These are phyloP conservation scores for Netelia melanura DNA, from an alignment of 2,888 invertebrate species.

Conservation along the genomic window DNA sequence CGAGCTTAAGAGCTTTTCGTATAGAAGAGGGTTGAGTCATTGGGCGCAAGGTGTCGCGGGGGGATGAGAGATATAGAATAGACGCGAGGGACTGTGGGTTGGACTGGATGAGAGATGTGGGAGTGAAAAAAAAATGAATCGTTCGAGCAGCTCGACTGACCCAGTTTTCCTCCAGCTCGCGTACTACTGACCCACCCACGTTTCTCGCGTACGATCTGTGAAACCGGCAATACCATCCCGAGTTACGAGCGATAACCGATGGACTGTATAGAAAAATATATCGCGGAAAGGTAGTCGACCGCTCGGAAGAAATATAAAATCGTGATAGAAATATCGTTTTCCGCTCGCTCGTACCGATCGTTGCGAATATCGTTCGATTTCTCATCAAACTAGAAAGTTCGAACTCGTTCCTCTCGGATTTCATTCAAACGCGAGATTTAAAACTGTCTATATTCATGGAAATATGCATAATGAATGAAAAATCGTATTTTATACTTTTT, in stretches of 20 bases:
- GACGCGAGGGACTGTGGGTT: constrained; percentile 27
- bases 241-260: constrained; percentile 20
- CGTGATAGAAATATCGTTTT: background rate
- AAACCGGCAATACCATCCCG: constrained; percentile 17
- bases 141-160: constrained; percentile 61
- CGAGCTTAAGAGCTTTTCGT: constrained; percentile 11
- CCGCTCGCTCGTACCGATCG: no score
- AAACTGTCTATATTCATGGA: no score
- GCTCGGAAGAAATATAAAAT: no score
- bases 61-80: constrained; percentile 15
- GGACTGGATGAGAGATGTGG: constrained; percentile 23
- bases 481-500: no score
- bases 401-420: no score
- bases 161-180: constrained; percentile 54
- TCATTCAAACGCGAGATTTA: no score
- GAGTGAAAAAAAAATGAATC: constrained; percentile 51
- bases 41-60: constrained; percentile 38
- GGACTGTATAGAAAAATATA: no score
- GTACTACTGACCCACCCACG: background rate
- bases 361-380: no score
- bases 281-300: no score
- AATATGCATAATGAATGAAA: no score
- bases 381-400: no score
- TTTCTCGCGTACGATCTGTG: constrained; percentile 11
- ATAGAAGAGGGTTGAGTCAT: constrained; percentile 27